phyloP scores from a whole-genome alignment of 64 coral and sea anemone genomes.

The Astreopora myriophthalma region DNA sequence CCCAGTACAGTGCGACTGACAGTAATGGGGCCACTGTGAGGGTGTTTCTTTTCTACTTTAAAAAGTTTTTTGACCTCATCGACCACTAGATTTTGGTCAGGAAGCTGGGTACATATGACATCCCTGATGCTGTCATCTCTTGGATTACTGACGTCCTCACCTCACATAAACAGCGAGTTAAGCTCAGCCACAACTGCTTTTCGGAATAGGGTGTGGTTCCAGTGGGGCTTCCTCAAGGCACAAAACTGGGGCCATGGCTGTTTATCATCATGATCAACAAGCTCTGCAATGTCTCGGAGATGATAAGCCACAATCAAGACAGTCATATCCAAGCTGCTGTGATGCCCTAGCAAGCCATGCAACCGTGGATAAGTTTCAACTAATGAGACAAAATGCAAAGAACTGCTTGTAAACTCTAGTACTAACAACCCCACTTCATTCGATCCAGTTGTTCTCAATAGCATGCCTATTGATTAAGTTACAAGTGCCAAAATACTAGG shows the following conservation, averaged over 20 bases:
- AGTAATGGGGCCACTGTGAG: neutral
- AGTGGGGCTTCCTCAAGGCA: constrained; percentile 26
- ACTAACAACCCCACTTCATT: neutral
- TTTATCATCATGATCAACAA: constrained; percentile 19
- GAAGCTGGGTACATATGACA: neutral
- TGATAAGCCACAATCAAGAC: neutral
- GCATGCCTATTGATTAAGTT: constrained; percentile 3
- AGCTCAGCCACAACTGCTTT: neutral
- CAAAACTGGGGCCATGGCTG: constrained; percentile 32
- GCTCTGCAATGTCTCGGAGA: neutral
- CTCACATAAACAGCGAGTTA: constrained; percentile 13
- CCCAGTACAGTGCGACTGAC: neutral
- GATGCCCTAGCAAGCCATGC: constrained; percentile 11
- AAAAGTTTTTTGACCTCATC: neutral
- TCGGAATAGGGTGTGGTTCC: constrained; percentile 54
- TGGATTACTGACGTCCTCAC: neutral
- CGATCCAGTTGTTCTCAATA: constrained; percentile 5
- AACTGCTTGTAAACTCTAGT: constrained; percentile 23
- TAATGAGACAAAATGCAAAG: constrained; percentile 57
- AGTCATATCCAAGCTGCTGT: constrained; percentile 31
- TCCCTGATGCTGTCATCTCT: neutral
- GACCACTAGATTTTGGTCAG: neutral
- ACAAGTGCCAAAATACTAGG: neutral
- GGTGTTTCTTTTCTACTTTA: neutral
- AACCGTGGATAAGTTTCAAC: constrained; percentile 26